Evolutionary conservation across 2,888 invertebrate species (phyloP).

Genomic region (Ceratothoa steindachneri): DNA sequence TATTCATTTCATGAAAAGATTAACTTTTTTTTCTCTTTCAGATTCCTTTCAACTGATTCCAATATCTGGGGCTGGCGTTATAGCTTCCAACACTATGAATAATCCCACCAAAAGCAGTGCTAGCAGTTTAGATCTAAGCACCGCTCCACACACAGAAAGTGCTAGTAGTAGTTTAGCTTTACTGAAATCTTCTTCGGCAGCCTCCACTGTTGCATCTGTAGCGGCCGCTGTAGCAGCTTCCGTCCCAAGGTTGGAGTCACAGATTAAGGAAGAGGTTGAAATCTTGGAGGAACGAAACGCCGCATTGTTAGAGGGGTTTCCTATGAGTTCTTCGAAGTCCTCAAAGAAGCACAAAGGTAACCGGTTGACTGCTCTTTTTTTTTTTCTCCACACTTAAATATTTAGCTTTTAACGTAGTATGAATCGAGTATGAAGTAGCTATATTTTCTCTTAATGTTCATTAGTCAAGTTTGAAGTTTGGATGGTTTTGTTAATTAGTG

Average conservation of each 20-base stretch:
- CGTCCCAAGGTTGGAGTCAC: neutral
- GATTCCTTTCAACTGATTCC: constrained; percentile 44
- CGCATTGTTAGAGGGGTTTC: neutral
- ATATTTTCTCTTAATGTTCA: too few species aligned
- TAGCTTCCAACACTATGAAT: constrained; percentile 1
- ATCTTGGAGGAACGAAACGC: neutral
- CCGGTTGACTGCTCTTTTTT: too few species aligned
- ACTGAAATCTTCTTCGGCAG: constrained; percentile 1
- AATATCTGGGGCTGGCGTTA: constrained; percentile 26
- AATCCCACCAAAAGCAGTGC: neutral
- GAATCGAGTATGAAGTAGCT: too few species aligned
- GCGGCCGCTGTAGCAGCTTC: constrained; percentile 12
- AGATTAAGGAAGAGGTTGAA: constrained; percentile 18
- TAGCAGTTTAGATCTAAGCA: neutral
- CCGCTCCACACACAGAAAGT: neutral
- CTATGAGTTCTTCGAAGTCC: neutral
- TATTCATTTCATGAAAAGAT: too few species aligned
- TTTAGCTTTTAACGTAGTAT: too few species aligned
- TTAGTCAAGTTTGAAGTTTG: too few species aligned
- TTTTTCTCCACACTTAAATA: too few species aligned
- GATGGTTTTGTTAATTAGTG: too few species aligned
- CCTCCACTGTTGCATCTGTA: constrained; percentile 14
- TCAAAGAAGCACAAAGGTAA: neutral
- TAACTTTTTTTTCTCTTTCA: constrained; percentile 19
- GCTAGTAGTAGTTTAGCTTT: neutral